phyloP scores from a whole-genome alignment of 2,797 vertebrate genomes.

The Notolabrus celidotus region DNA sequence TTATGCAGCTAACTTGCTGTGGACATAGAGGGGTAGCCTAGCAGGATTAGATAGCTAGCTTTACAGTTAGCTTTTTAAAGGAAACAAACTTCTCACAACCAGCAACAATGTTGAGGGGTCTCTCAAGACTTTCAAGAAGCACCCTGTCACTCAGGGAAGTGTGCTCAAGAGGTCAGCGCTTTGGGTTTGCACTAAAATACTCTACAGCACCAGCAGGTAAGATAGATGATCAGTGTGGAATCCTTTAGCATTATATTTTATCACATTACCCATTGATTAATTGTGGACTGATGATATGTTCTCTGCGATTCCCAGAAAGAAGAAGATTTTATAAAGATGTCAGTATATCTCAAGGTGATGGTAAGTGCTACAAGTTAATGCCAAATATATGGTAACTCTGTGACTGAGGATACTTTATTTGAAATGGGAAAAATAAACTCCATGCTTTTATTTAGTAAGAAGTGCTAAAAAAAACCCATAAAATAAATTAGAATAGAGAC shows the following conservation, averaged over 20 bases:
- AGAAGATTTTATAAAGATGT: conserved; percentile 95
- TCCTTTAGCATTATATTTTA: not conserved
- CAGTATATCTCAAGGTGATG: conserved; percentile 94
- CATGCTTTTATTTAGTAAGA: too few relatives aligned
- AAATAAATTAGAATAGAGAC: too few relatives aligned
- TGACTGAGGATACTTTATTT: not conserved
- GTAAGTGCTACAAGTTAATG: conserved; percentile 76
- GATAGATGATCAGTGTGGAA: not conserved
- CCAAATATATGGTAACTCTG: not conserved
- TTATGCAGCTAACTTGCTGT: not conserved
- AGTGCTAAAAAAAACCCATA: too few relatives aligned
- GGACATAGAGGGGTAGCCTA: conserved; percentile 8
- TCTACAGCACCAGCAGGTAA: conserved; percentile 79
- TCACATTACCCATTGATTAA: not conserved
- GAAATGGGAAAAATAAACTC: too few relatives aligned
- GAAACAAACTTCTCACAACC: not conserved
- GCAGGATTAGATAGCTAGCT: conserved; percentile 25
- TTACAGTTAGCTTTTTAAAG: conserved; percentile 20
- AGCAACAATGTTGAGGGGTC: conserved; percentile 72
- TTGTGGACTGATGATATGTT: conserved; percentile 7
- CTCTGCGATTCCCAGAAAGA: conserved; percentile 84
- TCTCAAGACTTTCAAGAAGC: conserved; percentile 66
- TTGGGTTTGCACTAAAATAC: conserved; percentile 57
- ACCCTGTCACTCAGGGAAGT: conserved; percentile 37
- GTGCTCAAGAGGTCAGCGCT: conserved; percentile 41